Percentiles rank a stretch among this genome's conserved stretches.
Evolutionary conservation across 2,113 vertebrate genomes (phyloP).

Genomic region (Hirundichthys speculiger): DNA sequence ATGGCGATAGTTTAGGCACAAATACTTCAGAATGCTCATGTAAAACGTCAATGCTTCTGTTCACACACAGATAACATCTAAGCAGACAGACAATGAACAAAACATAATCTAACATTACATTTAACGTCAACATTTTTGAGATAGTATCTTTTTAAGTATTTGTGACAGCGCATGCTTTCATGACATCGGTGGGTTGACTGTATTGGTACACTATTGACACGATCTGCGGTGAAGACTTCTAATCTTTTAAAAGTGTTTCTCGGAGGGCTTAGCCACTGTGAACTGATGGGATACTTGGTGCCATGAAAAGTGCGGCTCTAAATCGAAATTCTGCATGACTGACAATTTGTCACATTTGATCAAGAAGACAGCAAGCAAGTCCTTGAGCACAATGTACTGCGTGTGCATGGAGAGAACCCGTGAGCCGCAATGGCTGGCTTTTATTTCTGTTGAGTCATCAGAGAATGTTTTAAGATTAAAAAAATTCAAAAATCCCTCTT

Average conservation of each 20-base stretch:
- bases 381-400: slow-evolving; percentile 19
- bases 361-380: slow-evolving; percentile 10
- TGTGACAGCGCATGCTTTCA: slow-evolving; percentile 89
- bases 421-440: background rate
- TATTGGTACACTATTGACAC: slow-evolving; percentile 77
- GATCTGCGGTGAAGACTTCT: slow-evolving; percentile 58
- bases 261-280: slow-evolving; percentile 68
- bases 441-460: slow-evolving; percentile 17
- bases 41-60: slow-evolving; percentile 81
- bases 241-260: slow-evolving; percentile 55
- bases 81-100: slow-evolving; percentile 88
- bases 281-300: slow-evolving; percentile 49
- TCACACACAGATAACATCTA: slow-evolving; percentile 85
- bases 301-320: slow-evolving; percentile 41
- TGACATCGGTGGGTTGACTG: slow-evolving; percentile 73
- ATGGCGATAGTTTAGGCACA: slow-evolving; percentile 92
- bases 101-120: slow-evolving; percentile 85
- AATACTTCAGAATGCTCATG: slow-evolving; percentile 83
- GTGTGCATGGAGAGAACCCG: slow-evolving; percentile 13
- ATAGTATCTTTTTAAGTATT: slow-evolving; percentile 82
- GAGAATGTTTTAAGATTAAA: slow-evolving; percentile 10
- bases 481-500: background rate
- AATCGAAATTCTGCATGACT: slow-evolving; percentile 7
- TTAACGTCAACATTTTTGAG: slow-evolving; percentile 83
- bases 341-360: slow-evolving; percentile 23